Evolutionary conservation across 2,113 vertebrate species (phyloP), one percentile per base, ranked within the genome.

Genomic region (Rhombomys opimus): DNA sequence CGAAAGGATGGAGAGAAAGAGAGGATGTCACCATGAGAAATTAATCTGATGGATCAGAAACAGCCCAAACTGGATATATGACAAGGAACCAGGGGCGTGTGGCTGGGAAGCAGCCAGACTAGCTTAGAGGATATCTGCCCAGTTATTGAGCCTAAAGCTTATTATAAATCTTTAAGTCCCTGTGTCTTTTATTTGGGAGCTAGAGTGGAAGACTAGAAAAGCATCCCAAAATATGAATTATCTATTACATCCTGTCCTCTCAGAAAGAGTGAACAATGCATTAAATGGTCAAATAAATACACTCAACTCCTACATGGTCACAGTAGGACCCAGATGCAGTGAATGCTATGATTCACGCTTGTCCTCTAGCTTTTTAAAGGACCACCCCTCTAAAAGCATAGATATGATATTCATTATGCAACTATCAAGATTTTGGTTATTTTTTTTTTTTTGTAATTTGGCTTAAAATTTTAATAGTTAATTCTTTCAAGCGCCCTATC

Each of bases 341-440:
- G 4, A 7, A 38, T 0, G 3, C 18, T 25, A 2, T 10, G 1
- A 35, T 27, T 50, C 50, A 89, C 0, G 46, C 27, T 20, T 25
- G 25, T 73, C 81, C 5, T 1, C 32, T 2, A 3, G 32, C 67
- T 72, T 54, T 87, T 72, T 11, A 59, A 41, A 38, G 35, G 20
- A 50, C 30, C 5, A 32, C 30, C 77, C 18, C 27, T 52, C 52
- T 57, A 50, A 35, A 65, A 52, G 27, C 41, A 67, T 3, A 68
- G 13, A 68, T 6, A 27, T 14, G 35, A 38, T 57, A 82, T 18
- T 50, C 41, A 50, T 35, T 41, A 63, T 30, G 65, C 11, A 75
- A n/a, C n/a, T 50, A 88, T 22, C 50, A n/a, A 95, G 78, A 91
- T 81, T 67, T 18, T 75, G 25, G 46, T 30, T 77, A 8, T 12